Percentiles rank a stretch among this genome's conserved stretches.
Evolutionary conservation across 64 coral and sea anemone species (phyloP).

Genomic region (Trachythela sp.): DNA sequence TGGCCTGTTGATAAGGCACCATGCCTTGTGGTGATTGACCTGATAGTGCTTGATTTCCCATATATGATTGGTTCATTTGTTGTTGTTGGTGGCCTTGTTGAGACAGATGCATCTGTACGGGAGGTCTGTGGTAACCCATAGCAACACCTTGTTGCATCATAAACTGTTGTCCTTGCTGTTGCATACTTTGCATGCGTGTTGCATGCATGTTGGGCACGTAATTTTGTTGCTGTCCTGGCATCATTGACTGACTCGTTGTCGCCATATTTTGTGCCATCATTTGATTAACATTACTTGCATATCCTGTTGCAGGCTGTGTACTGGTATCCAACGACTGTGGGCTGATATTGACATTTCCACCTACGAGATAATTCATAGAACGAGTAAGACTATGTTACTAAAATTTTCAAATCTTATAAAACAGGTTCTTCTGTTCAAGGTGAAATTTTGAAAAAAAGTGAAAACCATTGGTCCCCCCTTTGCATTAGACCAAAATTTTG

Average conservation of each 20-base stretch:
- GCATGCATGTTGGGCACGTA: background rate
- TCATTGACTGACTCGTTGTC: background rate
- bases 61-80: background rate
- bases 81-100: background rate
- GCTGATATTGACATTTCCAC: background rate
- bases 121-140: background rate
- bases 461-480: too few species aligned
- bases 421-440: too few species aligned
- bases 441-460: too few species aligned
- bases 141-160: background rate
- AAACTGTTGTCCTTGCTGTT: background rate
- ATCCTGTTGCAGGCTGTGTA: background rate
- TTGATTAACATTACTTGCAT: background rate
- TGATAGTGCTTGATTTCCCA: background rate
- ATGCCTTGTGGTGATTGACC: background rate
- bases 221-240: conserved; percentile 1
- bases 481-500: too few species aligned
- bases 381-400: too few species aligned
- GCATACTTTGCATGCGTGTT: background rate
- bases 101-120: background rate
- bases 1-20: background rate
- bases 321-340: background rate
- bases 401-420: too few species aligned
- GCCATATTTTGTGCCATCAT: background rate
- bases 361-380: too few species aligned